These are phyloP conservation scores for Ascidia mentula DNA, from an alignment of 23 tunicate genomes.

Conservation along the genomic window DNA sequence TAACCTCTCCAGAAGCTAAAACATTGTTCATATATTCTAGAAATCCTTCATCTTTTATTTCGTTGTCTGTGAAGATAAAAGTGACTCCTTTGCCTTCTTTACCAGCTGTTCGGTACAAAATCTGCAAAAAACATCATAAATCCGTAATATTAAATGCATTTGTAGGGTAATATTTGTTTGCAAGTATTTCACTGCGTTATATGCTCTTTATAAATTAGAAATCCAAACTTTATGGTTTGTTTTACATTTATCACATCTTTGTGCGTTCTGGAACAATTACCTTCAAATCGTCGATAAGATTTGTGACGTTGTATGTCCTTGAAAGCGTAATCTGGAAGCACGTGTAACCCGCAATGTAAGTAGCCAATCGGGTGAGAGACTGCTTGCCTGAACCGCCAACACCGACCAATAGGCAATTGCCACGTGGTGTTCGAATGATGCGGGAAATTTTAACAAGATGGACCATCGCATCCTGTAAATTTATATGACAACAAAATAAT, in stretches of 20 bases:
- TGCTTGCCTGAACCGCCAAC: slow-evolving; percentile 99
- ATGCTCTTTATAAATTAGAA: too few relatives aligned
- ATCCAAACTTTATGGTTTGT: too few relatives aligned
- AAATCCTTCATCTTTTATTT: slow-evolving; percentile 97
- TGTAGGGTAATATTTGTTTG: too few relatives aligned
- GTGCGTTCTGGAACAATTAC: too few relatives aligned
- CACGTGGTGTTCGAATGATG: slow-evolving; percentile 97
- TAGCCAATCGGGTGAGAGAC: slow-evolving; percentile 95
- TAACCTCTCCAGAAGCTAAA: slow-evolving; percentile 94
- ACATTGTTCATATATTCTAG: slow-evolving; percentile 99
- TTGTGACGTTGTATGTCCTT: slow-evolving; percentile 92
- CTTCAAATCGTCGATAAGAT: slow-evolving; percentile 95
- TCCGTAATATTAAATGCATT: too few relatives aligned
- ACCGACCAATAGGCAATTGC: slow-evolving; percentile 98
- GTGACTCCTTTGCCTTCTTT: slow-evolving; percentile 97
- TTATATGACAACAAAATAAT: too few relatives aligned
- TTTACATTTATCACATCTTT: too few relatives aligned
- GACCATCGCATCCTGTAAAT: slow-evolving; percentile 90
- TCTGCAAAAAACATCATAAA: slow-evolving; percentile 19
- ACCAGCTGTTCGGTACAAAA: slow-evolving; percentile 90
- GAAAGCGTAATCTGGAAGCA: slow-evolving; percentile 96
- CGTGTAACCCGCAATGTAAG: slow-evolving; percentile 92
- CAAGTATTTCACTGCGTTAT: too few relatives aligned
- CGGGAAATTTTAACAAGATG: slow-evolving; percentile 98
- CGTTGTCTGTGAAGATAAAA: slow-evolving; percentile 97